Conservation (phyloP, 2,113 vertebrate genomes). For the Scytalopus superciliaris region DNA sequence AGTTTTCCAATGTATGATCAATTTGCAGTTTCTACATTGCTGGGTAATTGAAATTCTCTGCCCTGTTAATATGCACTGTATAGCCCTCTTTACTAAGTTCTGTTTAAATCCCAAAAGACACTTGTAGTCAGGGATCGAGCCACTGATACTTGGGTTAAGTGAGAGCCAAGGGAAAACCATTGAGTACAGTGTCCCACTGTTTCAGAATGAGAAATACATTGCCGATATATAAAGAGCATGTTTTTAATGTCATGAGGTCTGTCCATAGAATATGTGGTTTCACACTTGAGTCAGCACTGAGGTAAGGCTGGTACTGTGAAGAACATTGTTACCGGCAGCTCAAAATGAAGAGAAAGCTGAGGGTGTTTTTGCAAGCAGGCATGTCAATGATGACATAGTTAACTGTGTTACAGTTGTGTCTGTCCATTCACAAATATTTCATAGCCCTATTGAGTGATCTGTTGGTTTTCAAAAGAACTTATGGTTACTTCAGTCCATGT, state of each 20-base stretch:
- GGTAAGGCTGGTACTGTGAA: background rate
- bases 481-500: background rate
- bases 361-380: background rate
- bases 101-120: background rate
- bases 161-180: background rate
- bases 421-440: background rate
- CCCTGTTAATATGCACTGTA: background rate
- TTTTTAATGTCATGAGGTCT: background rate
- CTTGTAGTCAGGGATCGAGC: background rate
- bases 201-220: background rate
- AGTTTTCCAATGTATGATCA: background rate
- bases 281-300: background rate
- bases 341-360: background rate
- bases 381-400: background rate
- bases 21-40: slow-evolving; percentile 13
- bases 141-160: background rate
- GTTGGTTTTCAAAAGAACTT: background rate
- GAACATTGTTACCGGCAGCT: background rate
- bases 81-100: background rate
- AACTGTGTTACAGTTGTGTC: background rate
- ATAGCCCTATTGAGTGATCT: background rate
- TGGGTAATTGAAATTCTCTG: slow-evolving; percentile 30
- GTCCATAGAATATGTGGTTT: background rate
- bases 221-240: background rate
- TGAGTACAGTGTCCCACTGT: background rate